Base-by-base conservation (phyloP, 2,113 vertebrate genomes). In the Semnopithecus entellus region DNA sequence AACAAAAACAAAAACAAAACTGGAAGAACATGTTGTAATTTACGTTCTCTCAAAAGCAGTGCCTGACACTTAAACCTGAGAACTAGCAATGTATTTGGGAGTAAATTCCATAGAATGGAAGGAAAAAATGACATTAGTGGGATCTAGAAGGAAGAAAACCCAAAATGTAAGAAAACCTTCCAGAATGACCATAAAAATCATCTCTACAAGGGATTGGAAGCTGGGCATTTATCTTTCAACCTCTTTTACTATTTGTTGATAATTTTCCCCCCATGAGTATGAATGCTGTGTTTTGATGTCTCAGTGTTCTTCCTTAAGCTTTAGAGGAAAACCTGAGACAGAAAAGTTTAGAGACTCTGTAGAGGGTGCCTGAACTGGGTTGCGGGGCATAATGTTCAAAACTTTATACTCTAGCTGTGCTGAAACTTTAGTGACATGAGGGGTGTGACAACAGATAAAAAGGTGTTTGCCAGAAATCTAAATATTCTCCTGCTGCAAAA, bases 371-470 rank as follows among this genome's bases (percentile, higher is more conserved):
- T 52, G 16, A 93, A 64, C 66, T 52, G 20, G 8, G 6, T 43
- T 57, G 40, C 72, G 23, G 22, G 35, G 6, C 20, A 95, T n/a
- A 73, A 16, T 22, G 2, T 87, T 95, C 38, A 78, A 59, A 94
- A 70, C 22, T 79, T 40, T 59, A 40, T 3, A 43, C 1, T 8
- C 35, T 4, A 75, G 25, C 14, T 48, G 11, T 48, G 64, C 83
- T 97, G 61, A 93, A 94, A 80, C 76, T 68, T 50, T n/a, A 90
- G 68, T 75, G 40, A 93, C 90, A 89, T 25, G 48, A 90, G 11
- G 73, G 22, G 3, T 88, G 38, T 76, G 57, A 75, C 52, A 87
- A 1, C 90, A 32, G 38, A 70, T 52, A 92, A 80, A 89, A 88
- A 85, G 2, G 16, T 81, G 27, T 87, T 72, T 68, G 22, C 27